Base-by-base conservation (phyloP, 2,888 invertebrate genomes). In the Euspilapteryx auroguttella region DNA sequence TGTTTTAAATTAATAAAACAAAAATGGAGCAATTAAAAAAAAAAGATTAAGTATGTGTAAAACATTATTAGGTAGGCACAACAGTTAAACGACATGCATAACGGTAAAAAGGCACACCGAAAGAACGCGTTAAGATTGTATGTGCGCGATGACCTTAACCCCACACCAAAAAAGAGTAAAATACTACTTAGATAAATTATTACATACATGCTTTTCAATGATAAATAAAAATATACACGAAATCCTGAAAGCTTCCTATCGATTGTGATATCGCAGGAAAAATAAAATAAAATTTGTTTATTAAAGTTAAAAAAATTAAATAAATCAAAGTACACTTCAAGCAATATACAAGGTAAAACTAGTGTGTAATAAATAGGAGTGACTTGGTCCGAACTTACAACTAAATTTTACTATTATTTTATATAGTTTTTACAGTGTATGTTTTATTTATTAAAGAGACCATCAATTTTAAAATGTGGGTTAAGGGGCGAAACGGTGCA, bases 211-310 rank as follows among this genome's bases (percentile, higher is more conserved):
- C 73, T 68, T 64, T 51, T 41, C 34, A 32, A 25, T 29, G 24
- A 21, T 21, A n/a, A 14, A 15, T 10, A 25, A 31, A 31, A 43
- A 41, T 44, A 61, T 17, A 17, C 8, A 17, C 5, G 17, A 6
- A 17, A 8, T 17, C 58, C 53, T 69, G 73, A 75, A 75, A 73
- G 71, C 73, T 68, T 65, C 62, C 49, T 57, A 61, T 36, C 56
- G 73, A 73, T 73, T 73, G 73, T 73, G 73, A 71, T 51, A 38
- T 37, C 26, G 17, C 11, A n/a, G n/a, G n/a, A n/a, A 25, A 27
- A 17, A 22, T 30, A 34, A 27, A 28, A 30, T 26, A 36, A 46
- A 49, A 55, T 49, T 47, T 38, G 47, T 69, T 65, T 68, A 66
- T 68, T 66, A 9, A 11, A 21, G 30, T 32, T 22, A 27, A 24